These are phyloP conservation scores for Dryomyza anilis DNA, from an alignment of 2,888 invertebrate genomes.

Conservation along the genomic window DNA sequence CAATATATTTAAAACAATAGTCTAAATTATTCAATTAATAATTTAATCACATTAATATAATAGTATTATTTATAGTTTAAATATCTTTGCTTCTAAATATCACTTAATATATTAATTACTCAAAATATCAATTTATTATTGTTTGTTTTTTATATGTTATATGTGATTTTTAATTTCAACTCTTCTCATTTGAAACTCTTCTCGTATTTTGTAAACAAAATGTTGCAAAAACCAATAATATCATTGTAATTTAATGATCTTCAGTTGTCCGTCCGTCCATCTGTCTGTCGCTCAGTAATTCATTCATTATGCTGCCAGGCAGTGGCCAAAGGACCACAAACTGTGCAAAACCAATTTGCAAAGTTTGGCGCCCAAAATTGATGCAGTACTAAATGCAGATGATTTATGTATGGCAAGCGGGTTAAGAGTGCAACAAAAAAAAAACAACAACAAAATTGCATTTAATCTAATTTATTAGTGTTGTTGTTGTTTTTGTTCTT, in stretches of 20 bases:
- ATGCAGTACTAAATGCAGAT: neutral
- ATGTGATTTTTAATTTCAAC: too few species aligned
- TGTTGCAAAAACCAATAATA: neutral
- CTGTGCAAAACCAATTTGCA: conserved; percentile 42
- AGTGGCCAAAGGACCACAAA: conserved; percentile 38
- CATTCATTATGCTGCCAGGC: too few species aligned
- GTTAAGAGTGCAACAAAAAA: neutral
- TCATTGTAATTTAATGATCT: neutral
- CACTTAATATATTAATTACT: too few species aligned
- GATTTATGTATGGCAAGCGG: neutral
- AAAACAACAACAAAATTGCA: neutral
- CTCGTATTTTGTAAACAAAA: neutral
- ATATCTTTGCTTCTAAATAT: too few species aligned
- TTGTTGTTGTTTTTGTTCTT: too few species aligned
- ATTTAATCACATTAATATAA: too few species aligned
- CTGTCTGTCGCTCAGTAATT: too few species aligned
- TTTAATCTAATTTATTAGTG: conserved; percentile 12
- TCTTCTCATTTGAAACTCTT: neutral
- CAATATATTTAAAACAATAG: too few species aligned
- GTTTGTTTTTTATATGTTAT: too few species aligned
- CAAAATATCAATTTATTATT: too few species aligned
- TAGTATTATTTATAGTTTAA: too few species aligned
- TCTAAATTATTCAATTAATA: too few species aligned
- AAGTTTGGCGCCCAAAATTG: neutral
- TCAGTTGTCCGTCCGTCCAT: neutral